A percentile compares a stretch with the other conserved stretches of the same genome.
Evolutionary conservation across 2,888 invertebrate genomes (phyloP).

Genomic region (Caenorhabditis sp.): DNA sequence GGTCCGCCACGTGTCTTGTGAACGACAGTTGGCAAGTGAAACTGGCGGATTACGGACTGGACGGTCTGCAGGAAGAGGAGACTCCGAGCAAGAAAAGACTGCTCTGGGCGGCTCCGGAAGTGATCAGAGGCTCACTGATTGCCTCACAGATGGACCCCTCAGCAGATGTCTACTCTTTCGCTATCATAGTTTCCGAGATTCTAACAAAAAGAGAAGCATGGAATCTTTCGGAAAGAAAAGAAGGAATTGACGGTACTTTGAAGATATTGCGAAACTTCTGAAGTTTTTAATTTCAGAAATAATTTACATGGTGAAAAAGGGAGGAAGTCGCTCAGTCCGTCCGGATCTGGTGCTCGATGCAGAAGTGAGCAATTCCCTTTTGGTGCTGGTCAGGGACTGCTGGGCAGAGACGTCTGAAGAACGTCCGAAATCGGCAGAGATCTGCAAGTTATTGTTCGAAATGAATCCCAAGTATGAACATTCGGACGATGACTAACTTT

Average conservation of each 20-base stretch:
- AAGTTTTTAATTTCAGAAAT: slow-evolving; percentile 15
- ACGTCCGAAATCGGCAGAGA: slow-evolving; percentile 63
- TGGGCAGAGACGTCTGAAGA: slow-evolving; percentile 70
- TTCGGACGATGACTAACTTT: not conserved
- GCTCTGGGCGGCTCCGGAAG: slow-evolving; percentile 75
- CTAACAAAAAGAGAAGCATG: slow-evolving; percentile 71
- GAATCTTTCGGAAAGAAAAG: slow-evolving; percentile 66
- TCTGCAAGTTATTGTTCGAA: slow-evolving; percentile 39
- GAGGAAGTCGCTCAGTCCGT: slow-evolving; percentile 52
- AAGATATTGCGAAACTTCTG: not conserved
- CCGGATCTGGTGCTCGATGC: slow-evolving; percentile 56
- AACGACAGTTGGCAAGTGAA: slow-evolving; percentile 73
- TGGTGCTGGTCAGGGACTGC: slow-evolving; percentile 71
- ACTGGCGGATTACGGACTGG: slow-evolving; percentile 45
- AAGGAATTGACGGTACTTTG: slow-evolving; percentile 59
- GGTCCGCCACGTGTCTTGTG: slow-evolving; percentile 69
- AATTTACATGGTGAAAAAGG: slow-evolving; percentile 67
- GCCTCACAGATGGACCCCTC: slow-evolving; percentile 29
- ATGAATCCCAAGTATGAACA: slow-evolving; percentile 36
- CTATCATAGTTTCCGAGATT: slow-evolving; percentile 74
- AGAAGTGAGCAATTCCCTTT: slow-evolving; percentile 45
- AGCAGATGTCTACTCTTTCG: slow-evolving; percentile 74
- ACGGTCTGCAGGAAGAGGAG: slow-evolving; percentile 23
- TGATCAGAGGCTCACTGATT: slow-evolving; percentile 52
- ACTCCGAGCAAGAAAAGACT: slow-evolving; percentile 1